Evolutionary conservation across 1,140 invertebrate genomes (phyloP), one percentile per base, ranked within the genome.

Genomic region (Apis cerana): DNA sequence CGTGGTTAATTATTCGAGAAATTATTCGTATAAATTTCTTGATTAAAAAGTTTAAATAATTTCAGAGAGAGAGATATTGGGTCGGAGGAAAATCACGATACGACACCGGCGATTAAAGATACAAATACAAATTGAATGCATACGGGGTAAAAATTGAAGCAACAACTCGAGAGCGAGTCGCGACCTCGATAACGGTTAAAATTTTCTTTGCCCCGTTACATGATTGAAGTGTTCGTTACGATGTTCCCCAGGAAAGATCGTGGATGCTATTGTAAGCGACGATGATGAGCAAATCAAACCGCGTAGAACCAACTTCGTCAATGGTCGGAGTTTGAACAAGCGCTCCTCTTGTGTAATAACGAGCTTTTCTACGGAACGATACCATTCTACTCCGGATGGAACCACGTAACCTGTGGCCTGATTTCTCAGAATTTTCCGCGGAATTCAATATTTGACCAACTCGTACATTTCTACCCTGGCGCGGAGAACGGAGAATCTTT

Each of bases 391-490:
- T 27, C 27, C 3, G 33, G 33, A 33, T 33, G 13, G 10, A 33
- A 48, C 27, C 58, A 23, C 27, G 58, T 54, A 62, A 50, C 58
- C 58, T 54, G 80, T 70, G 65, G 80, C 65, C 75, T 27, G 80
- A 77, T 69, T 82, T 78, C 67, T 43, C 64, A 59, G 75, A 82
- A 82, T 82, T 70, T 78, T 82, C 33, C 80, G 75, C 15, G 58
- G 33, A 62, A 70, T 48, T 82, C 80, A 82, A 82, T 82, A 82
- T 82, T 82, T 82, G 80, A 56, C 54, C 54, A 70, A 69, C 58
- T 70, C 50, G 59, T 70, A 70, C 75, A 27, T 78, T 78, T 82
- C 80, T 82, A 82, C 65, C 67, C 48, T 4, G 4, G 21, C 9
- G 54, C 80, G n/a, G n/a, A n/a, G 33, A 77, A n/a, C 80, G 48